Conservation (phyloP, 2,888 invertebrate species). For the Troilus luridus region DNA sequence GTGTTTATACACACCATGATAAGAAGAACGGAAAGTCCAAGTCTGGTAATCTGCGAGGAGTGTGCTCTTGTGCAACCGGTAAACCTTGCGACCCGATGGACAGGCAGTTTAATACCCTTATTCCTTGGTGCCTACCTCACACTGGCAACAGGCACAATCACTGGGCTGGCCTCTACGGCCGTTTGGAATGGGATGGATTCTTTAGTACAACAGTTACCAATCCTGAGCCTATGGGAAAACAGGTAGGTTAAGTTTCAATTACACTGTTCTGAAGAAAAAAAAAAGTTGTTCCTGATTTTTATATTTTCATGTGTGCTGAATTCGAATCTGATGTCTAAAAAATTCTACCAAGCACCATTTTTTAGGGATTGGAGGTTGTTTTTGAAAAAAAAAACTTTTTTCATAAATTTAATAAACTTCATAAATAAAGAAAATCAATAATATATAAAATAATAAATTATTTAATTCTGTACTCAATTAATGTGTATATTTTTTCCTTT, state of each 20-base stretch:
- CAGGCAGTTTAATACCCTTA: conserved; percentile 85
- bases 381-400: too few relatives aligned
- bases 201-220: conserved; percentile 89
- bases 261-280: too few relatives aligned
- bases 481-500: too few relatives aligned
- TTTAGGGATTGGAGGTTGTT: too few relatives aligned
- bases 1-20: conserved; percentile 73
- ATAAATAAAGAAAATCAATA: too few relatives aligned
- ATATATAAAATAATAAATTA: too few relatives aligned
- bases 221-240: conserved; percentile 93
- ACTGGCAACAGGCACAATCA: conserved; percentile 88
- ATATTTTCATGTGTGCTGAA: too few relatives aligned
- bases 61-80: conserved; percentile 82
- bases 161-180: conserved; percentile 88
- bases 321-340: too few relatives aligned
- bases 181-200: conserved; percentile 87
- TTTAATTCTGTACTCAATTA: too few relatives aligned
- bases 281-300: too few relatives aligned
- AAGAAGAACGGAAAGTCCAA: conserved; percentile 72
- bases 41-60: conserved; percentile 76
- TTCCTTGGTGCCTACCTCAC: conserved; percentile 92
- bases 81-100: conserved; percentile 78
- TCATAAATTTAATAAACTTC: too few relatives aligned
- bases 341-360: too few relatives aligned
- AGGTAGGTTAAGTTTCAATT: conserved; percentile 70